A percentile compares a stretch with the other conserved stretches of the same genome.
Evolutionary conservation across 2,888 invertebrate genomes (phyloP).

Genomic region (Yponomeuta malinellus): DNA sequence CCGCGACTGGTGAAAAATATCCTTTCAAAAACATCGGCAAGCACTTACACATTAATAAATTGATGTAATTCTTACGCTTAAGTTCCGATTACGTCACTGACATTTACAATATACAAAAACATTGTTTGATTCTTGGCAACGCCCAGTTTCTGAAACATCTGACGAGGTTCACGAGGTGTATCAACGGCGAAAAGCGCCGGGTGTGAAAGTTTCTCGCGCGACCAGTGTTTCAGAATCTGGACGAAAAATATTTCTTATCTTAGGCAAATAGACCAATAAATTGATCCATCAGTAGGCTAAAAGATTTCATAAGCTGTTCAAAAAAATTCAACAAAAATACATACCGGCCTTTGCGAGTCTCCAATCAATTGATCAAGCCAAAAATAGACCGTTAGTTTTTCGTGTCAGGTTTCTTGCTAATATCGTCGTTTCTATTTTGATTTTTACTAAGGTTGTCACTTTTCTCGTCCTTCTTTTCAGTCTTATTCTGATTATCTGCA

Average conservation of each 20-base stretch:
- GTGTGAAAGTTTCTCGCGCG: background rate
- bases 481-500: slow-evolving; percentile 31
- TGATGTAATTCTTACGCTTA: slow-evolving; percentile 63
- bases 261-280: background rate
- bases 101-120: slow-evolving; percentile 41
- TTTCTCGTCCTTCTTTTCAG: slow-evolving; percentile 43
- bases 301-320: background rate
- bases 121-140: background rate
- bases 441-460: slow-evolving; percentile 25
- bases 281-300: too few species aligned
- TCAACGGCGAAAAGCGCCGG: background rate
- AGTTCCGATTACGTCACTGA: slow-evolving; percentile 68
- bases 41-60: slow-evolving; percentile 63
- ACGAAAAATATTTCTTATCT: background rate
- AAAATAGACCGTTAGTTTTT: background rate
- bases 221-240: background rate
- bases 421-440: slow-evolving; percentile 39
- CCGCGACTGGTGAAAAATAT: slow-evolving; percentile 20
- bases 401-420: slow-evolving; percentile 32
- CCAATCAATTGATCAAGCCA: background rate
- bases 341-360: background rate
- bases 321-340: background rate
- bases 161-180: background rate
- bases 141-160: background rate
- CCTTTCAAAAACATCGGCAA: slow-evolving; percentile 54